Evolutionary conservation across 2,888 invertebrate species (phyloP).

Genomic region (Ctenicera cuprea): DNA sequence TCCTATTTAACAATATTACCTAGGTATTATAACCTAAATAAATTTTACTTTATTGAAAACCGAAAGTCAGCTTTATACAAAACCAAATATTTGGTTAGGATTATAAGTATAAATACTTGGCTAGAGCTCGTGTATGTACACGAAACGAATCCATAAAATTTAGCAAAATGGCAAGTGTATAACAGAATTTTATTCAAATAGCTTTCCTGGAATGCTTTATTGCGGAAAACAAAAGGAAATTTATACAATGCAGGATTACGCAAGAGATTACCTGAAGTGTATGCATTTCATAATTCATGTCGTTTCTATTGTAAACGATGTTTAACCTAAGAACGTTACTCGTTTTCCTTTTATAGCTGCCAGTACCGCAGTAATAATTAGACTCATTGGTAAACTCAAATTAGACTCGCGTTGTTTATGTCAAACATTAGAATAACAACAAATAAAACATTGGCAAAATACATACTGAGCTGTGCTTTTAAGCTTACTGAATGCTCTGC

Average conservation of each 20-base stretch:
- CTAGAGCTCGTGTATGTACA: not conserved
- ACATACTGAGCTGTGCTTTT: not conserved
- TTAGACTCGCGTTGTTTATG: not conserved
- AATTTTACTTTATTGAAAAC: slow-evolving; percentile 13
- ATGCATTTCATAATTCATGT: slow-evolving; percentile 31
- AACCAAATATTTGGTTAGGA: slow-evolving; percentile 21
- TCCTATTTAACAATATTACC: slow-evolving; percentile 1
- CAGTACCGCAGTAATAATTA: slow-evolving; percentile 21
- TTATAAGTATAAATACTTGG: slow-evolving; percentile 11
- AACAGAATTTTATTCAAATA: slow-evolving; percentile 4
- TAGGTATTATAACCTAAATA: slow-evolving; percentile 21
- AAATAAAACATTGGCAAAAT: not conserved
- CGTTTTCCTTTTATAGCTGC: slow-evolving; percentile 9
- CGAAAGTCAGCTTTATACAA: slow-evolving; percentile 8
- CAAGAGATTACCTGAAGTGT: slow-evolving; percentile 28
- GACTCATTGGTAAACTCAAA: not conserved
- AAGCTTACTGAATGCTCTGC: not conserved
- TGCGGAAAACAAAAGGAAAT: slow-evolving; percentile 16
- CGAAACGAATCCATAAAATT: slow-evolving; percentile 23
- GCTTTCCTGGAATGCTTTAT: slow-evolving; percentile 4
- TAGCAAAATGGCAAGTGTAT: not conserved
- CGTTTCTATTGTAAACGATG: slow-evolving; percentile 21
- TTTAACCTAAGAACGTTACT: slow-evolving; percentile 13
- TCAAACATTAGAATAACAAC: not conserved
- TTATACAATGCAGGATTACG: slow-evolving; percentile 21